Conservation (phyloP, 2,797 vertebrate species). For the Phyllotis vaccarum region DNA sequence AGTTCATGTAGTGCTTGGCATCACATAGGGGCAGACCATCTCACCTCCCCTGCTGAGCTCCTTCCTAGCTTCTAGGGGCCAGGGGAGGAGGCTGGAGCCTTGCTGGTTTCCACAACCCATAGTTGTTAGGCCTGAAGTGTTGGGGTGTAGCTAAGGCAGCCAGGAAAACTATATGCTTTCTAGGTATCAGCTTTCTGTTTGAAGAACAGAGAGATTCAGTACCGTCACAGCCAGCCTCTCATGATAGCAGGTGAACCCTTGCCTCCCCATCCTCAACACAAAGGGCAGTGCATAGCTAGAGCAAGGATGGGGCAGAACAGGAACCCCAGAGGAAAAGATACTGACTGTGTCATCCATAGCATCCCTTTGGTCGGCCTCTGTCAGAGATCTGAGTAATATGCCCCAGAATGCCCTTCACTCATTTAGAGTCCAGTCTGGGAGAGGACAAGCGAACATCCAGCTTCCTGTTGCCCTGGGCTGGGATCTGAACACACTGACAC, state of each 20-base stretch:
- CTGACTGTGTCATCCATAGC: background rate
- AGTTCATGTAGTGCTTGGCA: slow-evolving; percentile 6
- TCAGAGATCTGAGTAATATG: background rate
- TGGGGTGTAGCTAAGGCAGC: background rate
- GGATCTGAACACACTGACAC: background rate
- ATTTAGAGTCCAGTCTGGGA: background rate
- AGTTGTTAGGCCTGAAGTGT: background rate
- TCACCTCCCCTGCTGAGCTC: background rate
- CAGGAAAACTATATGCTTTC: background rate
- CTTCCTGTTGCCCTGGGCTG: background rate
- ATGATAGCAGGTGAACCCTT: background rate
- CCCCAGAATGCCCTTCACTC: too few species aligned
- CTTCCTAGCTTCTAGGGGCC: background rate
- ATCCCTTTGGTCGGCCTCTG: background rate
- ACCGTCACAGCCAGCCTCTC: background rate
- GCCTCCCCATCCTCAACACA: background rate
- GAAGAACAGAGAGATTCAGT: background rate
- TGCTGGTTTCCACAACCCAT: background rate
- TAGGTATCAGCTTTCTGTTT: slow-evolving; percentile 2
- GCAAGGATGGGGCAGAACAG: background rate
- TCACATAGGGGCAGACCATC: background rate
- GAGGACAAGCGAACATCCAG: background rate
- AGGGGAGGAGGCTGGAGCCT: slow-evolving; percentile 1
- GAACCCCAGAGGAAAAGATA: background rate
- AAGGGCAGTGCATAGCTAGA: background rate